Evolutionary conservation across 2,113 vertebrate species (phyloP).

Genomic region (Festucalex cinctus): DNA sequence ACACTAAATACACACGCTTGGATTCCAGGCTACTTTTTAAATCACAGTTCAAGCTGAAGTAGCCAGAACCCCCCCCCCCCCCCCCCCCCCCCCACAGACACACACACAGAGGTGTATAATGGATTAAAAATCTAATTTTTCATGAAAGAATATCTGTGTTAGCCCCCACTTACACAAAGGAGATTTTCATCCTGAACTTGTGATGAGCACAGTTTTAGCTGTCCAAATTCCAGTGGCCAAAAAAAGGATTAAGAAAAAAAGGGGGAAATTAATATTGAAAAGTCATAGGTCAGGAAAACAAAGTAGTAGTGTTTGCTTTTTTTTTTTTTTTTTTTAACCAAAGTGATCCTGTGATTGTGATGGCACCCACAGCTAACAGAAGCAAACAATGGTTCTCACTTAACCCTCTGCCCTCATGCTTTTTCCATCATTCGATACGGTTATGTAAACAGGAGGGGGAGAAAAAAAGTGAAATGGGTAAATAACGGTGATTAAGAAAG

Average conservation of each 20-base stretch:
- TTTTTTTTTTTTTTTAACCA: too few species aligned
- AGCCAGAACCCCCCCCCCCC: slow-evolving; percentile 12
- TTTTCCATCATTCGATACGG: slow-evolving; percentile 41
- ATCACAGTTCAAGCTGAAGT: slow-evolving; percentile 39
- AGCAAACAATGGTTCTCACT: slow-evolving; percentile 27
- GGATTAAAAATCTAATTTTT: background rate
- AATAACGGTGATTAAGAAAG: slow-evolving; percentile 36
- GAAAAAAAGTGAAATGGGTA: slow-evolving; percentile 49
- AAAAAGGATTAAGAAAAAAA: background rate
- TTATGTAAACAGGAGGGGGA: slow-evolving; percentile 48
- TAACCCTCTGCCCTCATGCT: slow-evolving; percentile 25
- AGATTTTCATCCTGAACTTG: background rate
- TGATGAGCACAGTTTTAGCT: background rate
- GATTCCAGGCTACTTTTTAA: slow-evolving; percentile 36
- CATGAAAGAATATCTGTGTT: background rate
- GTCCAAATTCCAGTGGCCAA: background rate
- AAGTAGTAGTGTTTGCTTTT: slow-evolving; percentile 6
- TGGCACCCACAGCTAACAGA: slow-evolving; percentile 15
- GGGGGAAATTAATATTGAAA: background rate
- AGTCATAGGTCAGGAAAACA: slow-evolving; percentile 4
- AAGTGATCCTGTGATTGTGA: slow-evolving; percentile 17
- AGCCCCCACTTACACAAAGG: background rate
- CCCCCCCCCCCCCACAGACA: too few species aligned
- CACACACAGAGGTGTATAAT: slow-evolving; percentile 20
- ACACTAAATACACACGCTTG: slow-evolving; percentile 7